These are phyloP conservation scores for Gracilinanus agilis DNA, from an alignment of 2,113 vertebrate genomes.

Conservation along the genomic window DNA sequence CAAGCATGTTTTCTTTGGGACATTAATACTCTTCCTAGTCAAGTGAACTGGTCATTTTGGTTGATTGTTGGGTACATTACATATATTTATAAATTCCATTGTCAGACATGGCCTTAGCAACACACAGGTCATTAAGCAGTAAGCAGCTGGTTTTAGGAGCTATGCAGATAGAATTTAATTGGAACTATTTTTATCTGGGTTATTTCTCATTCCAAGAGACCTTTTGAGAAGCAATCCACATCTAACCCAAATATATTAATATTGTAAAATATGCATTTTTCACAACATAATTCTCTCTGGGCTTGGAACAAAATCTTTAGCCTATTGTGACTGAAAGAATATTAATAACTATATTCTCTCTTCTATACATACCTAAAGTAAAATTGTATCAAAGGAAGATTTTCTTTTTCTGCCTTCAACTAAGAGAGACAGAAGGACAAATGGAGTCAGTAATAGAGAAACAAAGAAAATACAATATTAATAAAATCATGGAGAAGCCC, in stretches of 20 bases:
- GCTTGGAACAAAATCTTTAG: background rate
- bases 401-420: background rate
- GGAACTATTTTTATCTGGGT: background rate
- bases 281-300: background rate
- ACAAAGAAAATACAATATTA: background rate
- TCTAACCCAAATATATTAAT: background rate
- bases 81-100: constrained; percentile 2
- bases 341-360: background rate
- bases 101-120: background rate
- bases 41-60: background rate
- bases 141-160: background rate
- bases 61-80: constrained; percentile 7
- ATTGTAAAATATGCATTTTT: background rate
- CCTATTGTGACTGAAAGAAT: background rate
- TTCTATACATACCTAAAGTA: background rate
- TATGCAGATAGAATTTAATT: background rate
- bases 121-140: background rate
- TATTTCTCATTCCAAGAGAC: background rate
- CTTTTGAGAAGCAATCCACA: background rate
- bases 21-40: background rate
- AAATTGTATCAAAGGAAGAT: background rate
- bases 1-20: background rate
- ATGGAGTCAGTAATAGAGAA: background rate
- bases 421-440: background rate
- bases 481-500: background rate